Base-by-base conservation (phyloP, 2,888 invertebrate genomes). In the Eupithecia vulgata region DNA sequence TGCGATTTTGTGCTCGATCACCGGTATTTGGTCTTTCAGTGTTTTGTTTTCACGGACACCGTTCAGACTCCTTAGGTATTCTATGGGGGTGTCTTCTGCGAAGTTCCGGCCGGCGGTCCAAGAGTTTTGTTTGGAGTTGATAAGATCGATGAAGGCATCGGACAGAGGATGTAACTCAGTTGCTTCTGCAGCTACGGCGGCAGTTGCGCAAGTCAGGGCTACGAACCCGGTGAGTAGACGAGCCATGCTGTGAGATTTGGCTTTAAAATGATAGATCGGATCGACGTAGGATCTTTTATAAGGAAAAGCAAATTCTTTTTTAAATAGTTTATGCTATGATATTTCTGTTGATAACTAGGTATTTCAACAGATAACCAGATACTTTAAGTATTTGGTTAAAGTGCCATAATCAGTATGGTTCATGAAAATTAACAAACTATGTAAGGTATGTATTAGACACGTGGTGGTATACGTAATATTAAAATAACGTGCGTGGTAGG, bases 51-150 rank as follows among this genome's bases (percentile, higher is more conserved):
- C 7, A 21, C 21, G 65, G 6, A 25, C 65, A 12, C 65, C 40
- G 25, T 40, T 40, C 21, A 65, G 37, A 21, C 21, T 40, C 21
- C 21, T 65, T 1, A 65, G 40, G 98, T 0, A 98, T 98, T 37
- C 98, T 98, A 7, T 98, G 8, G 67, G 67, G 12, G 67, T 87
- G 64, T 97, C 95, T 82, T 96, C 45, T 30, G 67, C 34, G 34
- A 67, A 67, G 42, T 67, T 67, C 42, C 95, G 90, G 1, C 96
- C 96, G 79, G 96, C 96, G 87, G 92, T 95, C 97, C 97, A 97
- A 71, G 96, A 95, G 30, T 93, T 90, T 48, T 95, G 93, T 79
- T 95, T 85, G 30, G 88, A 88, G 84, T 96, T 67, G 25, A 67
- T 67, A 15, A 25, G 45, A 34, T 67, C 8, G 48, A 67, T 67